Percentiles rank a stretch among this genome's conserved stretches.
phyloP scores from a whole-genome alignment of 2,797 vertebrate species.

The Mormyrops attenuatus region DNA sequence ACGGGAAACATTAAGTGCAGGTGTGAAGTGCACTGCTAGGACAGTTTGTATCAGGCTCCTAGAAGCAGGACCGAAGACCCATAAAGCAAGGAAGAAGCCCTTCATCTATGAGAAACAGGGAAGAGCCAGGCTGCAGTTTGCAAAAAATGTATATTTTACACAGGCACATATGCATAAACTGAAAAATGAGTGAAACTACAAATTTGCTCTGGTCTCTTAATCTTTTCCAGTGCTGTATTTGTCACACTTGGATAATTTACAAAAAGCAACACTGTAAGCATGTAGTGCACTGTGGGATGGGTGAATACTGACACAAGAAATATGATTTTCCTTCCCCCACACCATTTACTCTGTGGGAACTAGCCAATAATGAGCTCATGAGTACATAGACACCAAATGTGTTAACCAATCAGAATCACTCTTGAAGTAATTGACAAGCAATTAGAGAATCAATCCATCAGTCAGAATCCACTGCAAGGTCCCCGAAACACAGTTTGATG shows the following conservation, averaged over 20 bases:
- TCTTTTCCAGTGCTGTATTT: background rate
- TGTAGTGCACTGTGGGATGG: background rate
- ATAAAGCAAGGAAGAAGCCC: background rate
- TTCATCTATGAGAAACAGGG: background rate
- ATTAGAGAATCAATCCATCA: background rate
- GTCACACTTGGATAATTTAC: background rate
- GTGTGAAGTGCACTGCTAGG: background rate
- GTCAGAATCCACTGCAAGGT: background rate
- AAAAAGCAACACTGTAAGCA: background rate
- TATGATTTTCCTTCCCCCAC: background rate
- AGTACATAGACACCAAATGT: background rate
- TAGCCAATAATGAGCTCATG: background rate
- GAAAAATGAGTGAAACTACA: background rate
- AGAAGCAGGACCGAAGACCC: background rate
- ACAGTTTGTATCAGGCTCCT: background rate
- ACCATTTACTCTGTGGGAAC: background rate
- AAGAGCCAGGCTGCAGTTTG: background rate
- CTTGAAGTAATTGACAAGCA: background rate
- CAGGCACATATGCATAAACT: background rate
- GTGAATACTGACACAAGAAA: background rate
- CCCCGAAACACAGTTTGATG: background rate
- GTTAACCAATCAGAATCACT: background rate
- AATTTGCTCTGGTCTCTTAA: background rate
- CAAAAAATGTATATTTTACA: background rate
- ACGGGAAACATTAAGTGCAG: background rate